Evolutionary conservation across 2,888 invertebrate species (phyloP).

Genomic region (Mactromeris polynyma): DNA sequence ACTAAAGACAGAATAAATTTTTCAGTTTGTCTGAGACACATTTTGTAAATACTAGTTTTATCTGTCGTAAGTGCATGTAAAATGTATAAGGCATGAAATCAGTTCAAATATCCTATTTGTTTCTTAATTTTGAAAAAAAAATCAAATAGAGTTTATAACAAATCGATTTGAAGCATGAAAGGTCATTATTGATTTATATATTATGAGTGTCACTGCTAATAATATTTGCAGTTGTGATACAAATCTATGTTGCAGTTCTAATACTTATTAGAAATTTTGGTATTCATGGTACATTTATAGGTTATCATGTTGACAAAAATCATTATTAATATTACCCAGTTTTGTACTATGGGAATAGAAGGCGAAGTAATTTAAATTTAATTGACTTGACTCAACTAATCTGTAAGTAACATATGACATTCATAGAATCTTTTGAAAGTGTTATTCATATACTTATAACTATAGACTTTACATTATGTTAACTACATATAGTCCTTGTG

Average conservation of each 20-base stretch:
- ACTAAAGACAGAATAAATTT: too few relatives aligned
- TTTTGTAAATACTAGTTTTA: too few relatives aligned
- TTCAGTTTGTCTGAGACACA: too few relatives aligned
- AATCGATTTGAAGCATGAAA: neutral
- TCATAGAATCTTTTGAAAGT: neutral
- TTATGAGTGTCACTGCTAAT: neutral
- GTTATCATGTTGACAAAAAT: neutral
- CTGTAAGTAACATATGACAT: neutral
- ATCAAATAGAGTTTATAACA: too few relatives aligned
- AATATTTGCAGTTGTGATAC: neutral
- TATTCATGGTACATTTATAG: neutral
- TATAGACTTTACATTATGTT: neutral
- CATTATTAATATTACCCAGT: neutral
- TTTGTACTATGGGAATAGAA: neutral
- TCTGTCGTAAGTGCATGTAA: too few relatives aligned
- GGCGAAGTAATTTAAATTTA: constrained; percentile 8
- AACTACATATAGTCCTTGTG: neutral
- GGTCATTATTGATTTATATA: neutral
- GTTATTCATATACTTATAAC: neutral
- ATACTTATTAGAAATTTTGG: neutral
- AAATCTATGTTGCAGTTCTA: neutral
- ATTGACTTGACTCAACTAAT: neutral
- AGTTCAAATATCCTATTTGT: too few relatives aligned
- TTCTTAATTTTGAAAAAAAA: too few relatives aligned
- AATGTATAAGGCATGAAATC: too few relatives aligned